These are phyloP conservation scores for Popillia japonica DNA, from an alignment of 1,140 invertebrate species.

Conservation along the genomic window DNA sequence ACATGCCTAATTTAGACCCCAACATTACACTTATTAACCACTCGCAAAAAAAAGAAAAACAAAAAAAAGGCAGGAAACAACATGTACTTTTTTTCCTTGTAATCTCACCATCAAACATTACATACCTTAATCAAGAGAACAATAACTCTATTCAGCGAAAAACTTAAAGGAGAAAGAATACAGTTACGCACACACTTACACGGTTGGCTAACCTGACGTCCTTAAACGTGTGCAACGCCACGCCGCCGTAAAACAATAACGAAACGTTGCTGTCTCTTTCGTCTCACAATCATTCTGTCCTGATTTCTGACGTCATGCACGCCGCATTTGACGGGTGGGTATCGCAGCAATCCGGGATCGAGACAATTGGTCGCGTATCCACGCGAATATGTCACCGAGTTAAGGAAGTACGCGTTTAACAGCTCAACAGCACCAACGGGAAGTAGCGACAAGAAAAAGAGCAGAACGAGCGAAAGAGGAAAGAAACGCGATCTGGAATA, in stretches of 20 bases:
- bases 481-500: background rate
- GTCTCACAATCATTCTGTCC: background rate
- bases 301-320: background rate
- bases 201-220: background rate
- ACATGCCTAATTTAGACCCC: too few species aligned
- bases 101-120: too few species aligned
- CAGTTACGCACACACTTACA: background rate
- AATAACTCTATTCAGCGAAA: background rate
- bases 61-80: too few species aligned
- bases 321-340: background rate
- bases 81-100: too few species aligned
- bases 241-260: conserved; percentile 9
- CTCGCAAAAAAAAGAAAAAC: too few species aligned
- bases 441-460: background rate
- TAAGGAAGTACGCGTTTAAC: background rate
- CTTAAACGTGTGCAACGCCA: background rate
- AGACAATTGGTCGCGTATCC: background rate
- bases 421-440: background rate
- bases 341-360: background rate
- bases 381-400: background rate
- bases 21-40: too few species aligned
- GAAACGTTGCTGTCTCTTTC: background rate
- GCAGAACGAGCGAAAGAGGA: background rate
- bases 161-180: background rate
- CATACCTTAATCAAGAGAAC: background rate